Base-by-base conservation (phyloP, 2,888 invertebrate genomes). In the Pantelozetes paolii region DNA sequence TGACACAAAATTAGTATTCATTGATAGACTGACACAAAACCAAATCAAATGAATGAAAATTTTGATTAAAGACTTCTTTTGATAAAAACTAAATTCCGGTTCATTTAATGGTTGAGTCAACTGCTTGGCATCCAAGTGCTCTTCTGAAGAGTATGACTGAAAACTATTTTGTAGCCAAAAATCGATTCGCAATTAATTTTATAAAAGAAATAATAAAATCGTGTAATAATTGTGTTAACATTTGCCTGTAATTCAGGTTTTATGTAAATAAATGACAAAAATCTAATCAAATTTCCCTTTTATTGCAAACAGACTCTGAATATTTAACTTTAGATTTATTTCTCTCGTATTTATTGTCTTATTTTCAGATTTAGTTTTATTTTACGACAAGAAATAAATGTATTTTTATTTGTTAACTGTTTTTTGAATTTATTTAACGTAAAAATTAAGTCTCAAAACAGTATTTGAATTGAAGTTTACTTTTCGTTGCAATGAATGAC, bases 61-160 rank as follows among this genome's bases (percentile, higher is more conserved):
- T 64, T 64, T 64, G 32, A 64, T 64, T 64, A 64, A 64, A 64
- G 36, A 15, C n/a, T 64, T 64, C 23, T 64, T 57, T 30, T 18
- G 28, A 57, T 57, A 30, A 57, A 57, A 45, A 45, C 0, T 6
- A 36, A 11, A 36, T 36, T 64, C 36, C 45, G 69, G 45, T 69
- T 69, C 69, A 69, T 69, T 69, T 45, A 69, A 42, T 26, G 45
- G n/a, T 69, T 69, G 69, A 69, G 45, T 64, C 64, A 23, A 45
- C 2, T 45, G 45, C 11, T 45, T 45, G 45, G 18, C 45, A 2
- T 45, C 15, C 2, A 45, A 45, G 11, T 45, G 15, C 2, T 8
- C 6, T 36, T 8, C 6, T 8, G 36, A 8, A 36, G 54, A 54
- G 26, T 26, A 13, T 13, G 9, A 13, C 26, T 26, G 23, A 54